phyloP scores from a whole-genome alignment of 2,888 invertebrate species.

The Buathra laborator region DNA sequence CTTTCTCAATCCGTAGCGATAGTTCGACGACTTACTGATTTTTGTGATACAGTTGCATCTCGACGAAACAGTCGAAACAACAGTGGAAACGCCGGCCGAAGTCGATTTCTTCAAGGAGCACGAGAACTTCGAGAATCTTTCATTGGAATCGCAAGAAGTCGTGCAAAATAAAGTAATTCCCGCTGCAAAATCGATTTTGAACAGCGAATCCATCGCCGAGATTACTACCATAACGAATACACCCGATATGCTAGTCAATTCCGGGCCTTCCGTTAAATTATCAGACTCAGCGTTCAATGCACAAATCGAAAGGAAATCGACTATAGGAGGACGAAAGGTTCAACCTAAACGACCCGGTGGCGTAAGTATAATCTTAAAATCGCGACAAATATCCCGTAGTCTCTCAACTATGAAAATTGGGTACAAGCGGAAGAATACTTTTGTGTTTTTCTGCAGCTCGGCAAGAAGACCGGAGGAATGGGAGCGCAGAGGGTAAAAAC shows the following conservation, averaged over 20 bases:
- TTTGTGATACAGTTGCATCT: slow-evolving; percentile 89
- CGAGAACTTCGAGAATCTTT: slow-evolving; percentile 85
- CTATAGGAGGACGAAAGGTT: slow-evolving; percentile 90
- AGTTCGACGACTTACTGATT: slow-evolving; percentile 4
- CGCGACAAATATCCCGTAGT: not conserved
- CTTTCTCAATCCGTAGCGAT: not conserved
- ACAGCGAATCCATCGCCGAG: slow-evolving; percentile 42
- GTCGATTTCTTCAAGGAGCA: slow-evolving; percentile 97
- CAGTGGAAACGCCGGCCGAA: slow-evolving; percentile 90
- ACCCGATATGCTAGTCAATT: slow-evolving; percentile 67
- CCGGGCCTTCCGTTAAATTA: slow-evolving; percentile 80
- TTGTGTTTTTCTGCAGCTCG: slow-evolving; percentile 88
- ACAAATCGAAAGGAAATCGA: slow-evolving; percentile 87
- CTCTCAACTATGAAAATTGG: slow-evolving; percentile 36
- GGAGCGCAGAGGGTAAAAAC: slow-evolving; percentile 98
- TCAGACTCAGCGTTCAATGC: slow-evolving; percentile 73
- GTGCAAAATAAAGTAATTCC: slow-evolving; percentile 26
- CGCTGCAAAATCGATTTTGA: slow-evolving; percentile 8
- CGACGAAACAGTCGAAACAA: slow-evolving; percentile 88
- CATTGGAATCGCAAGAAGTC: slow-evolving; percentile 30
- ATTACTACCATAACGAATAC: slow-evolving; percentile 60
- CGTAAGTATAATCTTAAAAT: slow-evolving; percentile 85
- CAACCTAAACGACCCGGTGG: slow-evolving; percentile 90
- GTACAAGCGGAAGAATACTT: not conserved
- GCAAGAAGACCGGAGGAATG: slow-evolving; percentile 93